phyloP scores from a whole-genome alignment of 2,888 invertebrate genomes.

The Drosophila histrio region DNA sequence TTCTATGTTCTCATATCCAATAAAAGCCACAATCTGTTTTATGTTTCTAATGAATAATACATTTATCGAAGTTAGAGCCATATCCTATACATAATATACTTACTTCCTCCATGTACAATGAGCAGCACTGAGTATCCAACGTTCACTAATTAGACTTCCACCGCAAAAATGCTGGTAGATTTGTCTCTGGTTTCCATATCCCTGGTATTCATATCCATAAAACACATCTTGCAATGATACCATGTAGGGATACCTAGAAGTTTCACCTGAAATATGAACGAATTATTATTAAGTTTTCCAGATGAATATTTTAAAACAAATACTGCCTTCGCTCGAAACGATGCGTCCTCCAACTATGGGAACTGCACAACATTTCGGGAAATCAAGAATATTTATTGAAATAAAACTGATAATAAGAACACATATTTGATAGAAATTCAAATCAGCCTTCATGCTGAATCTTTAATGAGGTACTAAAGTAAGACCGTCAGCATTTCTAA shows the following conservation, averaged over 20 bases:
- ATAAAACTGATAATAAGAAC: conserved; percentile 10
- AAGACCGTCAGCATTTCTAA: conserved; percentile 41
- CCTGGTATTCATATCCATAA: not conserved
- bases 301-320: conserved; percentile 1
- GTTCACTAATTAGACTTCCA: conserved; percentile 76
- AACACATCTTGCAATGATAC: conserved; percentile 81
- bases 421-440: conserved; percentile 19
- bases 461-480: conserved; percentile 55
- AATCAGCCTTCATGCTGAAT: conserved; percentile 55
- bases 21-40: conserved; percentile 64
- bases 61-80: not conserved
- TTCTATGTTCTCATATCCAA: conserved; percentile 77
- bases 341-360: conserved; percentile 80
- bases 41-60: conserved; percentile 59
- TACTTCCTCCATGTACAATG: conserved; percentile 83
- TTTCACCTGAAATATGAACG: conserved; percentile 40
- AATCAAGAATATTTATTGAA: not conserved
- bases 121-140: conserved; percentile 82
- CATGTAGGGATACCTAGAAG: conserved; percentile 79
- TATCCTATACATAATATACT: conserved; percentile 18
- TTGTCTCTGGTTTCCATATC: not conserved
- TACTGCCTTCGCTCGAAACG: conserved; percentile 67
- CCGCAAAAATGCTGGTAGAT: conserved; percentile 82
- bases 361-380: conserved; percentile 34
- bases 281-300: conserved; percentile 12